Evolutionary conservation across 2,888 invertebrate genomes (phyloP).

Genomic region (Synergus itoensis): DNA sequence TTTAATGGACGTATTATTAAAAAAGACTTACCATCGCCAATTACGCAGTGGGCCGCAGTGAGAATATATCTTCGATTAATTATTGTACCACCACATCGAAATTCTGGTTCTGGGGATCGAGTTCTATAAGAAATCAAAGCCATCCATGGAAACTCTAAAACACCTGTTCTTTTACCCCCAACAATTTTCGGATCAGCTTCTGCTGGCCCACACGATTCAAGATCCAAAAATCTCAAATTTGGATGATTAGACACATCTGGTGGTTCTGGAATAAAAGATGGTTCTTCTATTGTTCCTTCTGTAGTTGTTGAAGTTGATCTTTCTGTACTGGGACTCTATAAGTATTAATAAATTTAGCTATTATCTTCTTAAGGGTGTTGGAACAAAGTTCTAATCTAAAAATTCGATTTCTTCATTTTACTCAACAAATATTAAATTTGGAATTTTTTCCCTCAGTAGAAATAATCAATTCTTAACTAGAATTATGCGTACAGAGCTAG

Average conservation of each 20-base stretch:
- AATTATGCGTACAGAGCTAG: too few relatives aligned
- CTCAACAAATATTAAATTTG: too few relatives aligned
- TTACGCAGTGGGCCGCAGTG: conserved; percentile 66
- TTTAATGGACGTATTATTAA: conserved; percentile 78
- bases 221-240: conserved; percentile 75
- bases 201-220: conserved; percentile 80
- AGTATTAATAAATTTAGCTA: background rate
- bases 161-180: conserved; percentile 81
- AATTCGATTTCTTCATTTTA: too few relatives aligned
- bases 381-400: too few relatives aligned
- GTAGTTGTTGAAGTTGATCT: conserved; percentile 28
- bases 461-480: too few relatives aligned
- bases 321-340: background rate
- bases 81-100: conserved; percentile 64
- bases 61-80: conserved; percentile 45
- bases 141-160: conserved; percentile 89
- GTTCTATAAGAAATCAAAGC: conserved; percentile 83
- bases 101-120: conserved; percentile 59
- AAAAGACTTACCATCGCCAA: conserved; percentile 71
- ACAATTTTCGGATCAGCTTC: conserved; percentile 79
- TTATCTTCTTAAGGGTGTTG: background rate
- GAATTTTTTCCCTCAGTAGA: too few relatives aligned
- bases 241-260: conserved; percentile 76
- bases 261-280: conserved; percentile 51
- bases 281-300: background rate